Evolutionary conservation across 2,797 vertebrate genomes (phyloP).

Genomic region (Phrynocephalus forsythii): DNA sequence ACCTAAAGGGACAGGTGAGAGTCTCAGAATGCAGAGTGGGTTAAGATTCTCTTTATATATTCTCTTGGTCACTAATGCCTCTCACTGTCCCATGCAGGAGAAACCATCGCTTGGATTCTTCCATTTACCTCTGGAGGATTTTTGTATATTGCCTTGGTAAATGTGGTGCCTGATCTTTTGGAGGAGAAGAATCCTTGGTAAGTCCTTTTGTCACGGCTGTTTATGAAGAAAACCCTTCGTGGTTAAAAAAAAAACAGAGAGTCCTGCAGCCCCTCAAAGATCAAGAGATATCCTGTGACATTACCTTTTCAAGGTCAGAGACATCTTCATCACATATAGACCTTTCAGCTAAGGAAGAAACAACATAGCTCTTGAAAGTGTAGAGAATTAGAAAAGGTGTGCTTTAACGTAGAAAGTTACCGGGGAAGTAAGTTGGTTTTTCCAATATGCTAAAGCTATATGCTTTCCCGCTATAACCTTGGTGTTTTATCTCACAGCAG

Average conservation of each 20-base stretch:
- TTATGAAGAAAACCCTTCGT: not conserved
- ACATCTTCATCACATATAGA: not conserved
- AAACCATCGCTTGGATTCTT: constrained; percentile 91
- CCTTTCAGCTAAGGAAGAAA: not conserved
- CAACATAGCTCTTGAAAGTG: not conserved
- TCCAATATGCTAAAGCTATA: not conserved
- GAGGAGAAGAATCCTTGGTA: constrained; percentile 88
- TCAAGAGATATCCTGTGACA: not conserved
- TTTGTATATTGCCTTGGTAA: constrained; percentile 96
- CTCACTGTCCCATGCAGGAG: constrained; percentile 78
- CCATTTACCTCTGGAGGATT: constrained; percentile 97
- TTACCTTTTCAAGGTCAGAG: not conserved
- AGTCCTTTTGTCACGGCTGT: constrained; percentile 48
- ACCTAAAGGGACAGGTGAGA: constrained; percentile 90
- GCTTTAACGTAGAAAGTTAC: not conserved
- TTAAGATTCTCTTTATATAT: not conserved
- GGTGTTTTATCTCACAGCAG: not conserved
- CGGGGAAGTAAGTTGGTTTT: not conserved
- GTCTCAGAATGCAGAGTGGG: not conserved
- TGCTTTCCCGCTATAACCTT: not conserved
- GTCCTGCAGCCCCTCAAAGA: not conserved
- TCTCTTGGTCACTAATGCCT: constrained; percentile 23
- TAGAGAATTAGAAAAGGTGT: not conserved
- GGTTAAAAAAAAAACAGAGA: not conserved
- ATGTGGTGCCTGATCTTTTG: constrained; percentile 94